A percentile compares a stretch with the other conserved stretches of the same genome.
Conservation (phyloP, 1,140 invertebrate species). For the Diachasmimorpha longicaudata region DNA sequence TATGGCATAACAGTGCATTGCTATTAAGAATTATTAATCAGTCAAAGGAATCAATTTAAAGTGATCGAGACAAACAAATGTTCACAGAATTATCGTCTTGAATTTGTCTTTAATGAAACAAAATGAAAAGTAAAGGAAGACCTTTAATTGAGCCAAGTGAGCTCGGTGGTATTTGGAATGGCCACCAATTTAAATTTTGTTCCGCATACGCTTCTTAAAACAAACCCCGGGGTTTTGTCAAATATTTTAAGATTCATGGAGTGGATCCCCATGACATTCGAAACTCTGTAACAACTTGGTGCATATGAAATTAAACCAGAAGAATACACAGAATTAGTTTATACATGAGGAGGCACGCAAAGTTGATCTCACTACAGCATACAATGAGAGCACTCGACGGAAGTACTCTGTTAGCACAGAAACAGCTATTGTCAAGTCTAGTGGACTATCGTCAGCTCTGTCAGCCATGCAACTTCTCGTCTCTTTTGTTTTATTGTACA, state of each 20-base stretch:
- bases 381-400: constrained; percentile 43
- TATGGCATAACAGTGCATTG: no score
- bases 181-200: no score
- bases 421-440: constrained; percentile 56
- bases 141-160: neutral
- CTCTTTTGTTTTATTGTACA: constrained; percentile 22
- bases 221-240: no score
- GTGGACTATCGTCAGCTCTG: constrained; percentile 58
- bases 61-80: no score
- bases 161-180: no score
- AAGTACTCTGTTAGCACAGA: constrained; percentile 57
- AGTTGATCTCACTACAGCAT: neutral
- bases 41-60: no score
- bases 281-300: no score
- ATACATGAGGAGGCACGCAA: constrained; percentile 6
- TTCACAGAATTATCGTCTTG: neutral
- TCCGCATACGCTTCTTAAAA: no score
- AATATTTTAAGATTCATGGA: no score
- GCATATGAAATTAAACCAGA: neutral
- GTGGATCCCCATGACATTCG: no score
- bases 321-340: neutral
- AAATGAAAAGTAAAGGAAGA: neutral
- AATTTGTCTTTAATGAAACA: neutral
- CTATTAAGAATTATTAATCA: neutral
- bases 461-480: constrained; percentile 53